phyloP scores from a whole-genome alignment of 2,113 vertebrate species.

The Paedocypris sp. region DNA sequence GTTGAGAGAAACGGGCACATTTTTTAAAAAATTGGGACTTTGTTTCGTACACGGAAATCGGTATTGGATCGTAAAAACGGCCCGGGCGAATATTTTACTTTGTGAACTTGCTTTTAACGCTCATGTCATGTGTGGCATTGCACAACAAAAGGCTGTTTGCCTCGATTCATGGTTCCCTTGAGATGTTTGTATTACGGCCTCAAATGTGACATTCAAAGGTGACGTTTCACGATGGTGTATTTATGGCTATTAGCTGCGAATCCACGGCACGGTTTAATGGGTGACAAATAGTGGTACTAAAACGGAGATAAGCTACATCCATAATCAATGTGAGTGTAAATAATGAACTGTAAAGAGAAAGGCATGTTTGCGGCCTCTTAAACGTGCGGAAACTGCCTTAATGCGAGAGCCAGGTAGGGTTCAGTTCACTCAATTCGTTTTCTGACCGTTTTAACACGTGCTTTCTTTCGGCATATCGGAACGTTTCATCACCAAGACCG shows the following conservation, averaged over 20 bases:
- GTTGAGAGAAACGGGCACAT: neutral
- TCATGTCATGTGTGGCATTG: conserved; percentile 8
- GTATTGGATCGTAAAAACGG: too few species aligned
- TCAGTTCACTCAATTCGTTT: conserved; percentile 8
- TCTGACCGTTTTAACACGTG: conserved; percentile 1
- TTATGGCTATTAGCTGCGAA: conserved; percentile 24
- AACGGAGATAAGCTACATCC: conserved; percentile 39
- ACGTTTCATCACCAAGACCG: neutral
- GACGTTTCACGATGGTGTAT: conserved; percentile 10
- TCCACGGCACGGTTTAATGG: conserved; percentile 13
- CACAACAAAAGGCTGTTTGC: conserved; percentile 2
- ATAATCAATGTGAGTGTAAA: conserved; percentile 41
- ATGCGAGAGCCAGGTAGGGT: neutral
- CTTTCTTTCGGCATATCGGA: conserved; percentile 1
- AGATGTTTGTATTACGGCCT: neutral
- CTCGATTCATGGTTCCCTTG: neutral
- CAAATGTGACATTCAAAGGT: conserved; percentile 25
- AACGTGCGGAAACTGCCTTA: conserved; percentile 32
- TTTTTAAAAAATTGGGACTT: too few species aligned
- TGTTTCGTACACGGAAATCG: too few species aligned
- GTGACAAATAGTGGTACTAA: conserved; percentile 33
- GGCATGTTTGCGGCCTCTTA: neutral
- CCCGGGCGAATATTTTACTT: too few species aligned
- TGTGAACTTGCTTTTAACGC: conserved; percentile 5
- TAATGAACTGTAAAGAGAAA: conserved; percentile 22